Evolutionary conservation across 2,888 invertebrate species (phyloP), one percentile per base, ranked within the genome.

Genomic region (Brenthis daphne): DNA sequence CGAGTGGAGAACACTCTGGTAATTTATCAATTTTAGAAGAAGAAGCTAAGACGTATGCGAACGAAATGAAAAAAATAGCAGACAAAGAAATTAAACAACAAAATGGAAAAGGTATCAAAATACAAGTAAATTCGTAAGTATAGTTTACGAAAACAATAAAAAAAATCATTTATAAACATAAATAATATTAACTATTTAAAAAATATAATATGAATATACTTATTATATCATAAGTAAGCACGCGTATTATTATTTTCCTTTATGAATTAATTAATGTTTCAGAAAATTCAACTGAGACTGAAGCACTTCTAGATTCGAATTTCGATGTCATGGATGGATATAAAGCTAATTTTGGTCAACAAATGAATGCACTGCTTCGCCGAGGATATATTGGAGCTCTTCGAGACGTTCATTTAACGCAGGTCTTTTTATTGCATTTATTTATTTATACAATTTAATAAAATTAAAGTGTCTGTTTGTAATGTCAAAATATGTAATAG

Each of bases 1-100:
- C 95, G 60, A 94, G 94, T 68, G 91, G 90, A 3, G 93, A 94
- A 71, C 90, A 94, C 57, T 81, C 83, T 8, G 92, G 90, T 0
- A 89, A 94, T 72, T 79, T 93, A 29, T 79, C 86, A 6, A 77
- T 83, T 54, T 77, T 94, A 69, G 88, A 91, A 79, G 79, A 76
- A 3, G 90, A 90, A 79, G 87, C 90, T 3, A 83, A 80, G 75
- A 87, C 82, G 51, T 92, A 89, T 70, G 85, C 90, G 1, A 78
- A 82, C 53, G 90, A 91, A 81, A 87, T 92, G 87, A 85, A 81
- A 67, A 88, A 84, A 71, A 87, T 89, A n/a, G 86, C 85, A 0
- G 85, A 79, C 47, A 86, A 78, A 60, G 86, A 88, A 64, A 72
- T 80, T 5, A 79, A 77, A 13, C 82, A 81, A 20, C 82, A 79